phyloP scores from a whole-genome alignment of 2,113 vertebrate genomes.

The Tonatia bakeri region DNA sequence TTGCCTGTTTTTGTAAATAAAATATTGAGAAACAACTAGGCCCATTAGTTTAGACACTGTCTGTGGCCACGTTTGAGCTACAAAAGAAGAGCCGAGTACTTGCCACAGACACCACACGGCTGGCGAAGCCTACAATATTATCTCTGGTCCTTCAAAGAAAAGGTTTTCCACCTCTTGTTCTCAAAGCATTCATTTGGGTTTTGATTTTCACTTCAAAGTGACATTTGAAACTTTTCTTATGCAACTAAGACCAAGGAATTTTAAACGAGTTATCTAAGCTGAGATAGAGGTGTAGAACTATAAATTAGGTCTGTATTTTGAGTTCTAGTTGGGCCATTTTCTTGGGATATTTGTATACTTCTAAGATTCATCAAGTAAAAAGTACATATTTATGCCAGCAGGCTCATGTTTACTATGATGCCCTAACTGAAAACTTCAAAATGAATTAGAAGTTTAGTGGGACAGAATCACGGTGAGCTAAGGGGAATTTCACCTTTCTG shows the following conservation, averaged over 20 bases:
- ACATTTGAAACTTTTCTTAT: not conserved
- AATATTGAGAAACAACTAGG: not conserved
- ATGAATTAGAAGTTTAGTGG: not conserved
- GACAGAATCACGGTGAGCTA: not conserved
- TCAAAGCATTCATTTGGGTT: not conserved
- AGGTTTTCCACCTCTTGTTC: not conserved
- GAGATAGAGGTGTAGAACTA: not conserved
- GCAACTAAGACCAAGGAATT: not conserved
- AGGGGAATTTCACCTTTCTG: not conserved
- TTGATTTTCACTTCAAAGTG: conserved; percentile 12
- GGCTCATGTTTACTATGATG: not conserved
- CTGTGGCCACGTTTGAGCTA: not conserved
- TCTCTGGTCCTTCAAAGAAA: not conserved
- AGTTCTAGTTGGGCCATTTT: not conserved
- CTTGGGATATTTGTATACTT: not conserved
- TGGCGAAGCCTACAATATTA: not conserved
- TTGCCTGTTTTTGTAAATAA: conserved; percentile 12
- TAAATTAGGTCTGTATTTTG: not conserved
- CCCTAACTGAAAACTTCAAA: conserved; percentile 3
- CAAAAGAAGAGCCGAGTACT: not conserved
- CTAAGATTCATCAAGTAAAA: not conserved
- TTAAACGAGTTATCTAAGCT: not conserved
- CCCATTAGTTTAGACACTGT: not conserved
- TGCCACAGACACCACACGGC: not conserved
- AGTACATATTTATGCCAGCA: not conserved